These are phyloP conservation scores for Harlomillsia oculata DNA, from an alignment of 1,140 invertebrate species.

Conservation along the genomic window DNA sequence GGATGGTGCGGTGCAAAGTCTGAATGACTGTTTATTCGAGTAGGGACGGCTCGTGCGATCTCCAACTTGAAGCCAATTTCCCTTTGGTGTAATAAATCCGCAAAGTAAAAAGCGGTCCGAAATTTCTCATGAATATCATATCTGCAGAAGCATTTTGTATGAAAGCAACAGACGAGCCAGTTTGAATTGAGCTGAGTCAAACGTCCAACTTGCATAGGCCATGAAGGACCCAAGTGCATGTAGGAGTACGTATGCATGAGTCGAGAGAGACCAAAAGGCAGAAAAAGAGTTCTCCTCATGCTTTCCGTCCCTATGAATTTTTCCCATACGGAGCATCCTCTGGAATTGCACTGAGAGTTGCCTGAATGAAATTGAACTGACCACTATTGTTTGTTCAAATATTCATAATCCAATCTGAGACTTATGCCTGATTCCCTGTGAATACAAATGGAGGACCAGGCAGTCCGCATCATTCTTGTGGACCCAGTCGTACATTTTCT, in stretches of 20 bases:
- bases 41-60: conserved; percentile 5
- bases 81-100: conserved; percentile 34
- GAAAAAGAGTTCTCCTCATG: neutral
- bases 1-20: conserved; percentile 8
- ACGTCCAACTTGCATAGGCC: too few relatives aligned
- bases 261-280: neutral
- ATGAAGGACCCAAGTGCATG: neutral
- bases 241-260: neutral
- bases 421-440: conserved; percentile 26
- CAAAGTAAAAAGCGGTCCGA: conserved; percentile 29
- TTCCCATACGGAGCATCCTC: neutral
- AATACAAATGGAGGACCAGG: conserved; percentile 26
- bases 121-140: conserved; percentile 35
- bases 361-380: conserved; percentile 28
- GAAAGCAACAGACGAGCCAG: conserved; percentile 5
- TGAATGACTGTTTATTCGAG: conserved; percentile 23
- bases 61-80: conserved; percentile 29
- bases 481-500: conserved; percentile 22
- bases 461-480: neutral
- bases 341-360: neutral
- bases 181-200: neutral
- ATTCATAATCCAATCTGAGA: conserved; percentile 36
- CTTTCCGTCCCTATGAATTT: too few relatives aligned
- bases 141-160: conserved; percentile 19
- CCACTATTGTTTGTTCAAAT: conserved; percentile 35